Percentiles rank a stretch among this genome's conserved stretches.
phyloP scores from a whole-genome alignment of 1,140 invertebrate species.

The Leptoteleia sp. region DNA sequence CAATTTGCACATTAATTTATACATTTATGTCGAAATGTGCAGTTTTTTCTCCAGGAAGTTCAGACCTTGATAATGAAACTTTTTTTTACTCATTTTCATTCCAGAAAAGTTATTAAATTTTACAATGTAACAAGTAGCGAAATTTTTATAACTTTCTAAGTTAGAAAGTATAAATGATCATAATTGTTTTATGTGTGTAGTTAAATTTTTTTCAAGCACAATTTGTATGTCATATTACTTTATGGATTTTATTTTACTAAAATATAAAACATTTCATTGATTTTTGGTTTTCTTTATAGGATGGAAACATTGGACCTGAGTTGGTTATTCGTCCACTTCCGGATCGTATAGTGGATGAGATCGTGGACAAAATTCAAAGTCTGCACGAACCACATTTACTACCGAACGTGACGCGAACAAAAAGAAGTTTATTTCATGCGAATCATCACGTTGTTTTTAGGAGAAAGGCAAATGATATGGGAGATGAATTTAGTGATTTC shows the following conservation, averaged over 20 bases:
- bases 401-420: constrained; percentile 74
- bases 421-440: constrained; percentile 75
- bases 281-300: constrained; percentile 81
- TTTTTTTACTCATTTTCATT: constrained; percentile 15
- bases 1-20: constrained; percentile 26
- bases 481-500: constrained; percentile 80
- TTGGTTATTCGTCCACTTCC: constrained; percentile 93
- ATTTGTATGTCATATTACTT: too few species aligned
- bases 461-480: constrained; percentile 85
- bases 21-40: constrained; percentile 15
- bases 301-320: constrained; percentile 94
- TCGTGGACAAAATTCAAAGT: constrained; percentile 72
- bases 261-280: too few species aligned
- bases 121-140: too few species aligned
- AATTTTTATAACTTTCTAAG: too few species aligned
- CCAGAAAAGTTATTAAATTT: neutral
- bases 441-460: constrained; percentile 86
- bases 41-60: constrained; percentile 26
- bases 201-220: too few species aligned
- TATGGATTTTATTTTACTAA: constrained; percentile 6
- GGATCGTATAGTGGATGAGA: constrained; percentile 82
- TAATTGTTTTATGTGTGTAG: too few species aligned
- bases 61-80: constrained; percentile 44
- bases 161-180: too few species aligned
- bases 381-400: constrained; percentile 72